phyloP scores from a whole-genome alignment of 1,140 invertebrate species.

The Drosophila bocki region DNA sequence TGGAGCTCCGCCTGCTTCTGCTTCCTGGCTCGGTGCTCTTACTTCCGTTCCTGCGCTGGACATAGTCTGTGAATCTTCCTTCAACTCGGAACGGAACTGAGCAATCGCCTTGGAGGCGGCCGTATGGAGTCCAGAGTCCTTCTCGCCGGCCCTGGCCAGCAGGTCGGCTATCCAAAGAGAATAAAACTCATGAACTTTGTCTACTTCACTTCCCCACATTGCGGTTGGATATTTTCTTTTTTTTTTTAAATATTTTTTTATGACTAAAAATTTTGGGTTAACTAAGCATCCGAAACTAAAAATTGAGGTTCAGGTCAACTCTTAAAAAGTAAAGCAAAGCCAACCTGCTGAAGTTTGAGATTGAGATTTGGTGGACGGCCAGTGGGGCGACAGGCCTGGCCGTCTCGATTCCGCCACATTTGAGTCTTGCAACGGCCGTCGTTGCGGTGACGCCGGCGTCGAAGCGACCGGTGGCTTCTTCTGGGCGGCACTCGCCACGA shows the following conservation, averaged over 20 bases:
- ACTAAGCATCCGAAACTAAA: constrained; percentile 25
- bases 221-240: neutral
- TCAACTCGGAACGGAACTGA: constrained; percentile 3
- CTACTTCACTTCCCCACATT: constrained; percentile 28
- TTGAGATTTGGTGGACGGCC: constrained; percentile 5
- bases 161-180: constrained; percentile 29
- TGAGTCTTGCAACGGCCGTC: constrained; percentile 41
- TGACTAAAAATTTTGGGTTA: constrained; percentile 38
- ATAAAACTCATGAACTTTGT: constrained; percentile 12
- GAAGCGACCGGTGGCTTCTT: constrained; percentile 18
- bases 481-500: constrained; percentile 14
- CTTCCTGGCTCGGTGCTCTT: neutral
- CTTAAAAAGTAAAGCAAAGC: constrained; percentile 35
- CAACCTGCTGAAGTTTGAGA: constrained; percentile 52
- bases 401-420: constrained; percentile 17
- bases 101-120: constrained; percentile 10
- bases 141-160: constrained; percentile 8
- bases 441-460: constrained; percentile 10
- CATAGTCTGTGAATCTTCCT: constrained; percentile 5
- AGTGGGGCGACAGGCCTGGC: neutral
- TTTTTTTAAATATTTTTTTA: neutral
- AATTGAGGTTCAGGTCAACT: neutral
- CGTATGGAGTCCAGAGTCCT: neutral
- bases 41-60: constrained; percentile 2
- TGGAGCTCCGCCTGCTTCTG: neutral